phyloP scores from a whole-genome alignment of 1,140 invertebrate species.

The Akabosia matsudoensis region DNA sequence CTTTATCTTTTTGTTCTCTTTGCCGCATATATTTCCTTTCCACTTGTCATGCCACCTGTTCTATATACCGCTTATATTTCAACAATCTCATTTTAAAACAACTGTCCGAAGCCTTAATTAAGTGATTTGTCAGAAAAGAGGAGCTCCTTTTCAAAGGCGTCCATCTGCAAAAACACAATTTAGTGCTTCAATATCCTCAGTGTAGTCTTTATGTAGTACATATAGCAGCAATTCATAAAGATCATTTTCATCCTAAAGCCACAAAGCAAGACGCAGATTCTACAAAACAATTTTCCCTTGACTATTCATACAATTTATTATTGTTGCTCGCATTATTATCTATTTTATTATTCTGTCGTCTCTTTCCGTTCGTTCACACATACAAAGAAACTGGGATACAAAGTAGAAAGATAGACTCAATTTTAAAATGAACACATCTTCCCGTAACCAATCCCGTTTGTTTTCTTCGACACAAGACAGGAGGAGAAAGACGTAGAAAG shows the following conservation, averaged over 20 bases:
- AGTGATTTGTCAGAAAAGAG: constrained; percentile 21
- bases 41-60: constrained; percentile 11
- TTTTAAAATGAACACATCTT: background rate
- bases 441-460: constrained; percentile 12
- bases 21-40: background rate
- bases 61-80: background rate
- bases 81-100: no score
- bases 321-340: constrained; percentile 2
- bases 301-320: background rate
- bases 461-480: background rate
- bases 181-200: no score
- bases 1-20: background rate
- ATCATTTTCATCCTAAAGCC: background rate
- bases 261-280: background rate
- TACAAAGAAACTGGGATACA: no score
- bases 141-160: no score
- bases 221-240: no score
- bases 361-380: background rate
- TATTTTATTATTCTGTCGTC: background rate
- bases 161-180: no score
- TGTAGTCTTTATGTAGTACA: no score
- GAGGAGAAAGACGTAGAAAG: background rate
- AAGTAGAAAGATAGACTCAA: background rate
- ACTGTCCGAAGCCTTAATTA: background rate
- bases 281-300: no score